Percentiles rank a stretch among this genome's conserved stretches.
These are phyloP conservation scores for Heterodera carotae DNA, from an alignment of 1,140 invertebrate species.

Conservation along the genomic window DNA sequence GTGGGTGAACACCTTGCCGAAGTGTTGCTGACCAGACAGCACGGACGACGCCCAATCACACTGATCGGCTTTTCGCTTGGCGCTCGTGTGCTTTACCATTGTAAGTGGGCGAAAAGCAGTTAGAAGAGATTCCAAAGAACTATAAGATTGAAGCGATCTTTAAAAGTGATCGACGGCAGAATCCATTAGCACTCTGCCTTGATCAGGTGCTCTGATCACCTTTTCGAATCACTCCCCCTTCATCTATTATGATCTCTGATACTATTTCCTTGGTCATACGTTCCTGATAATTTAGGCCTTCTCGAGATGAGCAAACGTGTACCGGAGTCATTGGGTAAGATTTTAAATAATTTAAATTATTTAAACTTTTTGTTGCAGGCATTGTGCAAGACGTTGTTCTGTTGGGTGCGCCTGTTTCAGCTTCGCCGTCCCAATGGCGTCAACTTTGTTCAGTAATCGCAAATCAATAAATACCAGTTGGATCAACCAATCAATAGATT, in stretches of 20 bases:
- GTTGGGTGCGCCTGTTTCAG: conserved; percentile 72
- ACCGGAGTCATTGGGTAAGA: conserved; percentile 66
- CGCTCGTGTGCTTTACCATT: conserved; percentile 76
- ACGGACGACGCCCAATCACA: conserved; percentile 76
- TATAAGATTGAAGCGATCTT: too few relatives aligned
- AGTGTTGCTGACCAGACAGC: conserved; percentile 72
- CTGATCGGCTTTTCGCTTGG: conserved; percentile 76
- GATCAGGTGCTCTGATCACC: too few relatives aligned
- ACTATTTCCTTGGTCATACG: too few relatives aligned
- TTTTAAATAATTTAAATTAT: conserved; percentile 26
- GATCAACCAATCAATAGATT: not conserved
- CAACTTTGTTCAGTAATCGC: conserved; percentile 55
- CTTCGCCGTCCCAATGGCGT: conserved; percentile 66
- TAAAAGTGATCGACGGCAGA: too few relatives aligned
- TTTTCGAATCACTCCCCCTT: too few relatives aligned
- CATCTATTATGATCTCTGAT: too few relatives aligned
- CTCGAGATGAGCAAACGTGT: conserved; percentile 67
- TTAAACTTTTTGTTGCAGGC: conserved; percentile 64
- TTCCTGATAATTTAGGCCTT: conserved; percentile 54
- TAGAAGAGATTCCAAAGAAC: too few relatives aligned
- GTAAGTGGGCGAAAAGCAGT: conserved; percentile 49
- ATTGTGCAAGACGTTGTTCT: conserved; percentile 76
- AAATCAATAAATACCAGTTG: not conserved
- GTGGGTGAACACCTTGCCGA: conserved; percentile 75
- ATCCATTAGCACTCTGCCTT: too few relatives aligned